Evolutionary conservation across 2,888 invertebrate genomes (phyloP), one percentile per base, ranked within the genome.

Genomic region (Cenopis cana): DNA sequence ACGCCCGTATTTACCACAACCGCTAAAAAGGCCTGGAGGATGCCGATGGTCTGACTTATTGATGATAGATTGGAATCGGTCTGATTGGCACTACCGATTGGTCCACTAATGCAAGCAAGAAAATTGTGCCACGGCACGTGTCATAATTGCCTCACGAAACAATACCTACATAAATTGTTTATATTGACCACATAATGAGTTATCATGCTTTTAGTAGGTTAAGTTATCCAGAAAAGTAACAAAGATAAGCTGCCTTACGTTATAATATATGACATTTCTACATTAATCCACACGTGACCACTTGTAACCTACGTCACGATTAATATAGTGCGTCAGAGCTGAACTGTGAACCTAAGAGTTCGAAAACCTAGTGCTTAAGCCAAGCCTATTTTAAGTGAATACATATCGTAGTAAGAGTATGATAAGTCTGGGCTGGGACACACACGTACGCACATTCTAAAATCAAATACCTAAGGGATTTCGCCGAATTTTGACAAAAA

Each of bases 281-380:
- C 52, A 24, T 36, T 64, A 52, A 64, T 64, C 20, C 52, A 11
- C 64, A 54, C 52, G 64, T 54, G 64, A 64, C 54, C n/a, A 52
- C 14, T 60, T 46, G 12, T 14, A 38, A 24, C 54, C 20, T 20
- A 64, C 52, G 38, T 64, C 52, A 64, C 52, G 18, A 1, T 20
- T 20, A 52, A 38, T 38, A 38, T 38, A 54, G 38, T 64, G 24
- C 38, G 52, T 49, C 49, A 18, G 49, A 24, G 20, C 24, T 64
- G 57, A 36, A n/a, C 56, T 56, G 29, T 59, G 56, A 50, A 67
- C 67, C 11, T 49, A 50, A 17, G 49, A 46, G 56, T 59, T 64
- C 52, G 52, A 64, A 54, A 64, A 54, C 64, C 62, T 52, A 52
- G 18, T 36, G 36, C 18, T 36, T 52, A n/a, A n/a, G n/a, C n/a